Conservation (phyloP, 2,113 vertebrate genomes). For the Ophiodon elongatus region DNA sequence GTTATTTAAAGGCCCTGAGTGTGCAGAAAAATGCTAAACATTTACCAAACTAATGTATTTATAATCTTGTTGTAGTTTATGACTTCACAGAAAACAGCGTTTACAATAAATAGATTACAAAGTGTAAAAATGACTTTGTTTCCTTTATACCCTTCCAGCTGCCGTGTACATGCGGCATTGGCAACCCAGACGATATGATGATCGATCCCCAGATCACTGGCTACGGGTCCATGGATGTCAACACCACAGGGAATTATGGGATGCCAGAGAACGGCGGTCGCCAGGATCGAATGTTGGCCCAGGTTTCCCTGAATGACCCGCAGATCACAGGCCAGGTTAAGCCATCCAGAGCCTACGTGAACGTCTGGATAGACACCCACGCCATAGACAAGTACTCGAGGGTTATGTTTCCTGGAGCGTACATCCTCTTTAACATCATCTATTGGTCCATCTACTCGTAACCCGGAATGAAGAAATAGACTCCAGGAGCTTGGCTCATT, state of each 20-base stretch:
- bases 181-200: slow-evolving; percentile 89
- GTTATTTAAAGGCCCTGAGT: slow-evolving; percentile 38
- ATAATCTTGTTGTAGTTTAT: neutral
- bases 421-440: slow-evolving; percentile 97
- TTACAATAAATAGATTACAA: neutral
- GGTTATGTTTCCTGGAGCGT: slow-evolving; percentile 95
- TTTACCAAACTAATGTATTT: slow-evolving; percentile 6
- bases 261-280: slow-evolving; percentile 89
- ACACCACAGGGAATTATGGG: slow-evolving; percentile 86
- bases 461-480: slow-evolving; percentile 26
- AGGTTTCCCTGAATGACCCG: slow-evolving; percentile 88
- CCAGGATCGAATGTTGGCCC: slow-evolving; percentile 91
- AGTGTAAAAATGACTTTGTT: neutral
- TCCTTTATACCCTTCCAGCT: slow-evolving; percentile 80
- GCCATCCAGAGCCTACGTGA: slow-evolving; percentile 88
- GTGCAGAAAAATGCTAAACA: slow-evolving; percentile 27
- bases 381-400: slow-evolving; percentile 98
- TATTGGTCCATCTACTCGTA: slow-evolving; percentile 99
- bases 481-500: slow-evolving; percentile 11
- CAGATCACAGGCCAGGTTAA: slow-evolving; percentile 88
- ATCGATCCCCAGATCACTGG: slow-evolving; percentile 87
- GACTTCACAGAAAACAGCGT: neutral
- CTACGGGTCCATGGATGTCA: slow-evolving; percentile 90
- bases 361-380: slow-evolving; percentile 97
- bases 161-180: slow-evolving; percentile 90